Evolutionary conservation across 2,888 invertebrate species (phyloP).

Genomic region (Parnassius glacialis): DNA sequence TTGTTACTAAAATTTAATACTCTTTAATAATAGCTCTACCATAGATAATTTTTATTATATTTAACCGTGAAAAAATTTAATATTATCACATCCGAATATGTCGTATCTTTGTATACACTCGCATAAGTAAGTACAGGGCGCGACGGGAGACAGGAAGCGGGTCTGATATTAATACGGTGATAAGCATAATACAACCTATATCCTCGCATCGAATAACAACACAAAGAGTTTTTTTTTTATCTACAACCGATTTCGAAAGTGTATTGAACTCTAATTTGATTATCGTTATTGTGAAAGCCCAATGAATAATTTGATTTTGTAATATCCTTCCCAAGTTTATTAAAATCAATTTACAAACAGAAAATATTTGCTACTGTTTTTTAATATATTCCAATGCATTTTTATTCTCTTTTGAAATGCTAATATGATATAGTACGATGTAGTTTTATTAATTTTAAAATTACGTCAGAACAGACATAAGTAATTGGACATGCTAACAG

Average conservation of each 20-base stretch:
- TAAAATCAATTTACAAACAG: too few species aligned
- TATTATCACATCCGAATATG: background rate
- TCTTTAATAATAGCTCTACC: too few species aligned
- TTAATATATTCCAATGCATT: too few species aligned
- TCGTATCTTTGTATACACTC: background rate
- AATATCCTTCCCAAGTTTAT: constrained; percentile 3
- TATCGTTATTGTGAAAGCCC: constrained; percentile 56
- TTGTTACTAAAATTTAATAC: too few species aligned
- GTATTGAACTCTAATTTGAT: constrained; percentile 57
- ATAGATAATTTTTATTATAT: too few species aligned
- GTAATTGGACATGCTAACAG: too few species aligned
- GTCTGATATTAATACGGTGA: constrained; percentile 46
- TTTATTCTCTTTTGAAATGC: too few species aligned
- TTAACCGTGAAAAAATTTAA: background rate
- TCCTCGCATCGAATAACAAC: constrained; percentile 50
- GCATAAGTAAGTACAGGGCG: constrained; percentile 7
- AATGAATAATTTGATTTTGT: constrained; percentile 35
- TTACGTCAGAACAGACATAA: too few species aligned
- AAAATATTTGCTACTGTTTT: too few species aligned
- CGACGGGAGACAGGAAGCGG: constrained; percentile 44
- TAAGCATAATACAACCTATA: constrained; percentile 48
- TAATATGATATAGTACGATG: too few species aligned
- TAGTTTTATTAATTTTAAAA: too few species aligned
- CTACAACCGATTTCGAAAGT: constrained; percentile 46
- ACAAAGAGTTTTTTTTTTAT: constrained; percentile 43